A percentile compares a stretch with the other conserved stretches of the same genome.
Evolutionary conservation across 1,140 invertebrate species (phyloP).

Genomic region (Centruroides vittatus): DNA sequence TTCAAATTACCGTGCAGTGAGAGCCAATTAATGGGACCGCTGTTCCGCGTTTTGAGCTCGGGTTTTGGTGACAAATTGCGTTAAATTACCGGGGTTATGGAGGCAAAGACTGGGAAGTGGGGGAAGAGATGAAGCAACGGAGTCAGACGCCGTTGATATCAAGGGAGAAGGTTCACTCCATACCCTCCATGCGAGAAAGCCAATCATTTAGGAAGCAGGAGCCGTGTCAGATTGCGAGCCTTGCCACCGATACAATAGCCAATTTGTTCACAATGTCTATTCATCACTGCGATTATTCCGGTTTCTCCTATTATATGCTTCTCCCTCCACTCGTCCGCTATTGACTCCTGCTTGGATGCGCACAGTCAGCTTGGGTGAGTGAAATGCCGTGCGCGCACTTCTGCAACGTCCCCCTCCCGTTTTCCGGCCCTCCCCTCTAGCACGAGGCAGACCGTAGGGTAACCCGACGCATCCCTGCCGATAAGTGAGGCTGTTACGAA

Average conservation of each 20-base stretch:
- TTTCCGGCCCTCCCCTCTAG: no score
- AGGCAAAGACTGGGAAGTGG: slow-evolving; percentile 5
- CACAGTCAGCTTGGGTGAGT: no score
- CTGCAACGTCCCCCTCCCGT: no score
- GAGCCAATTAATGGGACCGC: slow-evolving; percentile 13
- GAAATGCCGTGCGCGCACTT: no score
- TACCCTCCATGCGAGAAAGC: background rate
- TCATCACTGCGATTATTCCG: slow-evolving; percentile 16
- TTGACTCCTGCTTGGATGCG: no score
- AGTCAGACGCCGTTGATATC: slow-evolving; percentile 1
- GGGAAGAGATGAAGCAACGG: slow-evolving; percentile 7
- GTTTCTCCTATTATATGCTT: background rate
- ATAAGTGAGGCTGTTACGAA: no score
- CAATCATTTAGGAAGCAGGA: slow-evolving; percentile 15
- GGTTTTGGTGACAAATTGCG: slow-evolving; percentile 16
- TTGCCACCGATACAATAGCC: slow-evolving; percentile 11
- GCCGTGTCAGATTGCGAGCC: slow-evolving; percentile 16
- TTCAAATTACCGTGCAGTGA: slow-evolving; percentile 16
- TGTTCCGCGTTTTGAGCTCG: slow-evolving; percentile 11
- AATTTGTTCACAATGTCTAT: slow-evolving; percentile 15
- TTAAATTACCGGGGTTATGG: slow-evolving; percentile 16
- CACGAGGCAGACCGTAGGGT: no score
- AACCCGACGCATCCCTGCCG: no score
- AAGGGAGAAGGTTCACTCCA: background rate
- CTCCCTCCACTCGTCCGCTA: no score